Percentiles rank a stretch among this genome's conserved stretches.
Evolutionary conservation across 2,888 invertebrate genomes (phyloP).

Genomic region (Dryocosmus kuriphilus): DNA sequence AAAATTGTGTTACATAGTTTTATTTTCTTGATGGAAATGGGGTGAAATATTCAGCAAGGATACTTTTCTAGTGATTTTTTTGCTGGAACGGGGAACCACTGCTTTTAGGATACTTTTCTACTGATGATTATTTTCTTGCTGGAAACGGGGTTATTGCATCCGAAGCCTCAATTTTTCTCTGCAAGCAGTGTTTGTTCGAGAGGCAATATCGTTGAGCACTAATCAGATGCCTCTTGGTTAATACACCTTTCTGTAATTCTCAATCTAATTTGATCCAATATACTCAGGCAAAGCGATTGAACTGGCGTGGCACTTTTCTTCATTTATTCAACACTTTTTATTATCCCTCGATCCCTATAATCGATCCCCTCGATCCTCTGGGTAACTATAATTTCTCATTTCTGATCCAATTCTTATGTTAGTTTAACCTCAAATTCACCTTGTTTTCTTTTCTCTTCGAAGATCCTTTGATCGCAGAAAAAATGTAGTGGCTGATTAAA

Average conservation of each 20-base stretch:
- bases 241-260: constrained; percentile 26
- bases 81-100: too few relatives aligned
- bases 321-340: neutral
- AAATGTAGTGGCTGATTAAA: too few relatives aligned
- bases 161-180: constrained; percentile 28
- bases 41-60: too few relatives aligned
- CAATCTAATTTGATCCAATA: constrained; percentile 29
- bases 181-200: constrained; percentile 29
- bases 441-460: neutral
- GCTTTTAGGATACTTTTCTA: too few relatives aligned
- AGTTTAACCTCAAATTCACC: neutral
- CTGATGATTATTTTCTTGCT: too few relatives aligned
- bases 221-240: neutral
- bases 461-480: too few relatives aligned
- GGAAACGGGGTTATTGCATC: too few relatives aligned
- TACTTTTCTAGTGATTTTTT: too few relatives aligned
- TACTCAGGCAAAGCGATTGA: constrained; percentile 22
- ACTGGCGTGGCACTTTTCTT: constrained; percentile 20
- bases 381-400: constrained; percentile 30
- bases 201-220: constrained; percentile 22
- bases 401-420: neutral
- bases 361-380: constrained; percentile 16
- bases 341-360: neutral
- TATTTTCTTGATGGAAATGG: too few relatives aligned
- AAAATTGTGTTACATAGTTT: too few relatives aligned